Conservation (phyloP, 2,797 vertebrate genomes). For the Octomys mimax region DNA sequence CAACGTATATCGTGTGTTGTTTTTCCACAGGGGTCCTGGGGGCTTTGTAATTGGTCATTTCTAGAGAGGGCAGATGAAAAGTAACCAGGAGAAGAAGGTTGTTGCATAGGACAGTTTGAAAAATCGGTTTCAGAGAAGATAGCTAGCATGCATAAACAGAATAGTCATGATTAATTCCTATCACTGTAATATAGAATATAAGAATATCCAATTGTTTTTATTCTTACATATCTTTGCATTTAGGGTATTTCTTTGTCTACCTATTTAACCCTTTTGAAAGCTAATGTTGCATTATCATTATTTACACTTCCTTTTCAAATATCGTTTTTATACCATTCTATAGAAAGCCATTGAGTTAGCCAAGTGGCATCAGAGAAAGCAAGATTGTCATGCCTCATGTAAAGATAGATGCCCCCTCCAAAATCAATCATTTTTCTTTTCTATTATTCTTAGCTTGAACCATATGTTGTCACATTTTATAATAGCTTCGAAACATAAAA, state of each 20-base stretch:
- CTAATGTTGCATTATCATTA: neutral
- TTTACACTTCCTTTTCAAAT: conserved; percentile 28
- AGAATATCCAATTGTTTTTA: conserved; percentile 3
- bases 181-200: conserved; percentile 28
- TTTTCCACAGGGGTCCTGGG: conserved; percentile 4
- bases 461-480: conserved; percentile 19
- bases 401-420: conserved; percentile 25
- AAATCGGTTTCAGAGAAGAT: conserved; percentile 59
- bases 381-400: conserved; percentile 14
- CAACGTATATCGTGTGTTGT: neutral
- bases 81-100: conserved; percentile 37
- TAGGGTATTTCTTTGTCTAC: conserved; percentile 31
- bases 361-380: too few relatives aligned
- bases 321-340: conserved; percentile 40
- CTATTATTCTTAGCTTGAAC: neutral
- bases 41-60: conserved; percentile 25
- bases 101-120: neutral
- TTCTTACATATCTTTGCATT: neutral
- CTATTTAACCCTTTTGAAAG: conserved; percentile 47
- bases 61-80: conserved; percentile 21
- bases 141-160: neutral
- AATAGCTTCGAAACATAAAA: conserved; percentile 28
- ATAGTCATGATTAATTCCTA: conserved; percentile 3
- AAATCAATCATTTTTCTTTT: neutral
- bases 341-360: neutral